Percentiles rank a stretch among this genome's conserved stretches.
Evolutionary conservation across 2,888 invertebrate genomes (phyloP).

Genomic region (Eucera pruinosa): DNA sequence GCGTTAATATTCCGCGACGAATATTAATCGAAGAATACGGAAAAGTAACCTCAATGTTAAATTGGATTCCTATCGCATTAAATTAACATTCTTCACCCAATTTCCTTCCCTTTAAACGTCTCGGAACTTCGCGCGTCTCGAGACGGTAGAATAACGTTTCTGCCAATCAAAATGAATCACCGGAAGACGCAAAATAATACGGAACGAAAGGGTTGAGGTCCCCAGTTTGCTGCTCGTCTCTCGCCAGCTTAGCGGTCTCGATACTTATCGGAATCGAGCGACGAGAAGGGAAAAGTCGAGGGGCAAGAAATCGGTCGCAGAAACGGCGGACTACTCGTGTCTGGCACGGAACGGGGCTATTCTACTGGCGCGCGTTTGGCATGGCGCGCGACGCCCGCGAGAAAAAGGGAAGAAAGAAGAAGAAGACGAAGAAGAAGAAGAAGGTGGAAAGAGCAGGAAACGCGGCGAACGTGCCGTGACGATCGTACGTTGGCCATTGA

Average conservation of each 20-base stretch:
- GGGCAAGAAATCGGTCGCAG: slow-evolving; percentile 16
- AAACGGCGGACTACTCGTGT: slow-evolving; percentile 22
- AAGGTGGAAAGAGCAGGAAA: slow-evolving; percentile 23
- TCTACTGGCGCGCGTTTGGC: slow-evolving; percentile 38
- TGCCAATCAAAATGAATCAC: too few species aligned
- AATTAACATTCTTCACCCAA: too few species aligned
- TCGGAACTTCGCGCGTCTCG: too few species aligned
- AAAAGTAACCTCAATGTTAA: too few species aligned
- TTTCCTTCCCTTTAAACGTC: too few species aligned
- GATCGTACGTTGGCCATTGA: slow-evolving; percentile 70
- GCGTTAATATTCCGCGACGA: too few species aligned
- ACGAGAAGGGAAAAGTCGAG: not conserved
- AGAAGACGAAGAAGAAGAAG: not conserved
- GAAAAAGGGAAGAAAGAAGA: not conserved
- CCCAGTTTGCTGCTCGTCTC: not conserved
- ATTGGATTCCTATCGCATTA: too few species aligned
- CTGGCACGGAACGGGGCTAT: slow-evolving; percentile 34
- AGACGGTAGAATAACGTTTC: too few species aligned
- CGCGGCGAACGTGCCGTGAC: slow-evolving; percentile 54
- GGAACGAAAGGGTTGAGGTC: too few species aligned
- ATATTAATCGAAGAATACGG: too few species aligned
- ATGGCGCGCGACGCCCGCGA: not conserved
- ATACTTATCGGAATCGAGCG: slow-evolving; percentile 17
- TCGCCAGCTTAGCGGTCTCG: slow-evolving; percentile 5
- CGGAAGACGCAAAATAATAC: too few species aligned